These are phyloP conservation scores for Antigone vipio DNA, from an alignment of 2,113 vertebrate genomes.

Conservation along the genomic window DNA sequence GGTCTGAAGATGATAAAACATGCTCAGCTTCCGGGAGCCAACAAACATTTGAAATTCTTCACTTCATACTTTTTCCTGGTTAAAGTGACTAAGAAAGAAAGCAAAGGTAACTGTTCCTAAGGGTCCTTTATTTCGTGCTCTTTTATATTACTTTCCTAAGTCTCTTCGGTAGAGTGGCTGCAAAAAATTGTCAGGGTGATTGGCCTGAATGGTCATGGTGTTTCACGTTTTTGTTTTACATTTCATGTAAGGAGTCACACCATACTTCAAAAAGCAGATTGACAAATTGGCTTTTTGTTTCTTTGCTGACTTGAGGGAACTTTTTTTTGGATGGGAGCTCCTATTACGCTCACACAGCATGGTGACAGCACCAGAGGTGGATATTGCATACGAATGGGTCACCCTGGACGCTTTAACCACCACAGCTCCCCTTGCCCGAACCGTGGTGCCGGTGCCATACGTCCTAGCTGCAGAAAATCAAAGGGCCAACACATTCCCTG, in stretches of 20 bases:
- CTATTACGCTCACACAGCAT: fast-evolving
- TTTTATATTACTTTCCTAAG: not conserved
- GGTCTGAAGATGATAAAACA: not conserved
- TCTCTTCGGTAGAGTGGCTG: not conserved
- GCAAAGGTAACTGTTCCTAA: not conserved
- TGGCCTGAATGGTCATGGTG: fast-evolving
- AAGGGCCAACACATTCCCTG: not conserved
- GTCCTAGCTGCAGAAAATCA: not conserved
- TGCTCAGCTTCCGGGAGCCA: not conserved
- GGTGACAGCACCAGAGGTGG: not conserved
- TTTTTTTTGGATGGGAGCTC: not conserved
- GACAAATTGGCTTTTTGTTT: not conserved
- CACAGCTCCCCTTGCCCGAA: not conserved
- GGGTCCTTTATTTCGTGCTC: not conserved
- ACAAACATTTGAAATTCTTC: not conserved
- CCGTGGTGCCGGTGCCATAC: not conserved
- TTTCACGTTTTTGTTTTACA: not conserved
- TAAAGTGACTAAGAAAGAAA: not conserved
- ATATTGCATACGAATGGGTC: fast-evolving
- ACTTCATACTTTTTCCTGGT: not conserved
- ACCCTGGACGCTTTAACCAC: not conserved
- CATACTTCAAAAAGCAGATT: not conserved
- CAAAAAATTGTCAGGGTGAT: not conserved
- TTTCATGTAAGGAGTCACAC: not conserved
- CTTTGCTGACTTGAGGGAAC: not conserved